A percentile compares a stretch with the other conserved stretches of the same genome.
Conservation (phyloP, 2,113 vertebrate species). For the Chaetura pelagica region DNA sequence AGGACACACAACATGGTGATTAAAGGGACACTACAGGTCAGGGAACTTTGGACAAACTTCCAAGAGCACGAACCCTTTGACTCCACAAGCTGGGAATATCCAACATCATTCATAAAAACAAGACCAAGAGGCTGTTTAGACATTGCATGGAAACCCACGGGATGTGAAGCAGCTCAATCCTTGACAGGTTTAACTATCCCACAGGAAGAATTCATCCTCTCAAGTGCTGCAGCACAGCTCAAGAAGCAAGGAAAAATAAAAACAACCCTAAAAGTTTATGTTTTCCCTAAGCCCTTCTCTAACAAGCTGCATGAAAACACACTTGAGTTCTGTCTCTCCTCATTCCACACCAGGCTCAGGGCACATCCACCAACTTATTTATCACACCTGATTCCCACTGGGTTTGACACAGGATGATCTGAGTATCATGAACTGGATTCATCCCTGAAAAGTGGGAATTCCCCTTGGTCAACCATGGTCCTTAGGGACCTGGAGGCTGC, state of each 20-base stretch:
- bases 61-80: neutral
- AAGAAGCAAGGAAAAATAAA: too few species aligned
- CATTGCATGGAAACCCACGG: accelerated
- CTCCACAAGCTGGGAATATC: neutral
- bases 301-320: neutral
- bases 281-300: neutral
- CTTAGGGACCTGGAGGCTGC: too few species aligned
- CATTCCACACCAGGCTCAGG: neutral
- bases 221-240: neutral
- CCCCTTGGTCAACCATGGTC: accelerated
- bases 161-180: neutral
- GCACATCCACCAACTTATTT: neutral
- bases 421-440: neutral
- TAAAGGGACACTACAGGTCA: neutral
- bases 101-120: neutral
- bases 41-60: neutral
- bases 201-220: neutral
- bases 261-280: accelerated
- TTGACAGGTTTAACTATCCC: neutral
- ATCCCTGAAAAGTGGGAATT: neutral
- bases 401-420: neutral
- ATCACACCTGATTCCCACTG: accelerated
- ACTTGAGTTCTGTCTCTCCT: neutral
- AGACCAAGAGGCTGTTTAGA: neutral
- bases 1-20: neutral